phyloP scores from a whole-genome alignment of 2,888 invertebrate genomes.

The Tenthredo distinguenda region DNA sequence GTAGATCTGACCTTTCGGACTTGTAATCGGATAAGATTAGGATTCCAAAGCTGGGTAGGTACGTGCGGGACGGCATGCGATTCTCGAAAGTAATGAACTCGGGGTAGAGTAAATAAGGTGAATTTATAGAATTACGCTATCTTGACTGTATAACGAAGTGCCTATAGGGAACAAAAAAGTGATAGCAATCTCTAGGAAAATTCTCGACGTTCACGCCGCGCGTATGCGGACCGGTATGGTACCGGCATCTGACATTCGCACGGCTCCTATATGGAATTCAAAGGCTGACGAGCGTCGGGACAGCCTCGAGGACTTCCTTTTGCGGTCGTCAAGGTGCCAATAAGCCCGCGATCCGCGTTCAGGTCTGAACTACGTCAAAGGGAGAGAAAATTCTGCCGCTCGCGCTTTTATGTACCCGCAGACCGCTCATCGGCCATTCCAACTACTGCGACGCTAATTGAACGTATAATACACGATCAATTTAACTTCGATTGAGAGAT shows the following conservation, averaged over 20 bases:
- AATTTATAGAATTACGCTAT: neutral
- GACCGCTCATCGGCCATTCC: neutral
- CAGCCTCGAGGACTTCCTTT: constrained; percentile 58
- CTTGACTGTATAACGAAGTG: neutral
- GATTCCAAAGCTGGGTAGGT: neutral
- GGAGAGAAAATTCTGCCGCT: neutral
- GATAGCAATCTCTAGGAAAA: constrained; percentile 33
- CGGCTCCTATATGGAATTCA: constrained; percentile 59
- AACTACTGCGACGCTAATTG: constrained; percentile 26
- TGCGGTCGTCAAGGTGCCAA: constrained; percentile 62
- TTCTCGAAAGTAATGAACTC: neutral
- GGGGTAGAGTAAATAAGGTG: neutral
- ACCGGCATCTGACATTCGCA: constrained; percentile 45
- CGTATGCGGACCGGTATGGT: constrained; percentile 56
- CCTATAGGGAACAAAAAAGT: neutral
- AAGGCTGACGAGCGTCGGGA: constrained; percentile 56
- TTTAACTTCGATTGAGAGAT: constrained; percentile 41
- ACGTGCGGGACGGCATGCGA: neutral
- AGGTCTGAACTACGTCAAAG: neutral
- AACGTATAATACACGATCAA: constrained; percentile 18
- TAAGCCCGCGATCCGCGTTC: constrained; percentile 59
- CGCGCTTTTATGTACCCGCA: too few species aligned
- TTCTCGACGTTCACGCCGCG: neutral
- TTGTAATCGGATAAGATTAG: neutral
- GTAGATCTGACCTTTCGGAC: neutral